A percentile compares a stretch with the other conserved stretches of the same genome.
Evolutionary conservation across 2,113 vertebrate species (phyloP).

Genomic region (Oryzias celebensis): DNA sequence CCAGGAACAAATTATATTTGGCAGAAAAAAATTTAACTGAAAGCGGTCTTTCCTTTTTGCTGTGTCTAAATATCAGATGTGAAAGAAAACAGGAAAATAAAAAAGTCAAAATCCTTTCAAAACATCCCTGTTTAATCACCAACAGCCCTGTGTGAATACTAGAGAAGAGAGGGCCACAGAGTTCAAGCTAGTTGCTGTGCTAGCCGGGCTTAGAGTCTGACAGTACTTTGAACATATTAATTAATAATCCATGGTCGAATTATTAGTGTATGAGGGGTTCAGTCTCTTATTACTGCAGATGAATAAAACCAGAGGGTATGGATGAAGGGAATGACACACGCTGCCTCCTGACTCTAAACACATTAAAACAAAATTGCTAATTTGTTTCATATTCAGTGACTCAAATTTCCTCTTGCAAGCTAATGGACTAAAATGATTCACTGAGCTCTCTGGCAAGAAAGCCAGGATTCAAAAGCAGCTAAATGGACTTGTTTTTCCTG

Average conservation of each 20-base stretch:
- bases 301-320: constrained; percentile 57
- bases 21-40: too few relatives aligned
- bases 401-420: constrained; percentile 16
- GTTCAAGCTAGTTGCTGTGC: constrained; percentile 53
- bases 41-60: too few relatives aligned
- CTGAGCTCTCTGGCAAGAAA: constrained; percentile 1
- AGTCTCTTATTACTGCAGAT: constrained; percentile 49
- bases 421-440: constrained; percentile 5
- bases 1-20: too few relatives aligned
- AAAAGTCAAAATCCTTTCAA: background rate
- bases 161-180: constrained; percentile 52
- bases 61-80: too few relatives aligned
- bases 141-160: constrained; percentile 46
- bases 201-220: constrained; percentile 52
- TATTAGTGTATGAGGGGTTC: constrained; percentile 59
- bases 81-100: too few relatives aligned
- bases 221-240: constrained; percentile 63
- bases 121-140: constrained; percentile 39
- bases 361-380: constrained; percentile 37
- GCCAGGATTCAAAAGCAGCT: constrained; percentile 1
- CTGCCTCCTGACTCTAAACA: constrained; percentile 36
- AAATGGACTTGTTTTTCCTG: constrained; percentile 3
- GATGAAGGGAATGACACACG: constrained; percentile 34
- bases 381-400: constrained; percentile 33
- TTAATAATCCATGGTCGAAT: constrained; percentile 69